Conservation (phyloP, 2,797 vertebrate species). For the Fringilla coelebs region DNA sequence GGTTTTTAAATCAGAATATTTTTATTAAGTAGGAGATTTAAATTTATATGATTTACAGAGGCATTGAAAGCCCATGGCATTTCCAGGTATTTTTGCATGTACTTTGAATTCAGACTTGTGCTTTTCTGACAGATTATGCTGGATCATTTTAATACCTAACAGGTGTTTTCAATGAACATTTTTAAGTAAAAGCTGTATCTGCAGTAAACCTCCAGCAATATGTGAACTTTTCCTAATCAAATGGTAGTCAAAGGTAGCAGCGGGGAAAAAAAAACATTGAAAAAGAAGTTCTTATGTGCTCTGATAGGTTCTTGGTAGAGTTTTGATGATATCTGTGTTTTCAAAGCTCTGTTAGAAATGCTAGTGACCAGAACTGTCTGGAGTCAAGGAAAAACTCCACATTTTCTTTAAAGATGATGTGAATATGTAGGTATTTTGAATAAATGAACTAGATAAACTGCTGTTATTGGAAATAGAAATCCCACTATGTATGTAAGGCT, state of each 20-base stretch:
- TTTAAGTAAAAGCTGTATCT: conserved; percentile 35
- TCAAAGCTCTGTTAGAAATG: not conserved
- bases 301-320: not conserved
- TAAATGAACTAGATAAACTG: not conserved
- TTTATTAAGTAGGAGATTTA: not conserved
- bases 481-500: not conserved
- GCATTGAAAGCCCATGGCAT: not conserved
- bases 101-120: conserved; percentile 23
- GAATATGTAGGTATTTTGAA: not conserved
- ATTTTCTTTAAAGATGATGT: not conserved
- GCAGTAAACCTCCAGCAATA: not conserved
- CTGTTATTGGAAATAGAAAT: not conserved
- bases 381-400: not conserved
- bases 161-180: conserved; percentile 35
- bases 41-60: not conserved
- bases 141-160: conserved; percentile 16
- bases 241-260: not conserved
- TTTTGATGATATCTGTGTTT: not conserved
- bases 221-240: conserved; percentile 18
- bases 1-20: not conserved
- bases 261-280: not conserved
- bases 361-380: not conserved
- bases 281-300: not conserved
- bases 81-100: conserved; percentile 27
- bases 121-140: conserved; percentile 26